Conservation (phyloP, 2,113 vertebrate genomes). For the Plecturocebus donacophilus region DNA sequence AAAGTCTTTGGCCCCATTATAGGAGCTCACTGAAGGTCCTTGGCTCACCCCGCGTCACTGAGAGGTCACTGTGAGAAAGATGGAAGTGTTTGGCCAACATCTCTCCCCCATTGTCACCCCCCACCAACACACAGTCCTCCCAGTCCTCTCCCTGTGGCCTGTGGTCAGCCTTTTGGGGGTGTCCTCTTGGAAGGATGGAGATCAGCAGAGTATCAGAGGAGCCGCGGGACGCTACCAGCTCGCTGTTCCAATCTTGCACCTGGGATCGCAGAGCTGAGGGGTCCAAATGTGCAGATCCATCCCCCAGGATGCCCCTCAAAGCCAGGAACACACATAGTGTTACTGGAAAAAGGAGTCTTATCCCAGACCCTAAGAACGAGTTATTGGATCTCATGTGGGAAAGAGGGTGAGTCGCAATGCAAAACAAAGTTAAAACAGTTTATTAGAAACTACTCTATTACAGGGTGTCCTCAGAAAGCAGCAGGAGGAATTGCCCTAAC, state of each 20-base stretch:
- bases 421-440: too few relatives aligned
- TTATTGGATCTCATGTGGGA: too few relatives aligned
- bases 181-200: not conserved
- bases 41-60: not conserved
- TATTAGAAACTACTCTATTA: too few relatives aligned
- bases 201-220: not conserved
- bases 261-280: not conserved
- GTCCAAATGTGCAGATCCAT: not conserved
- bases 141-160: not conserved
- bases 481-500: too few relatives aligned
- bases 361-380: too few relatives aligned
- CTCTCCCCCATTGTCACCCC: accelerated
- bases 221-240: not conserved
- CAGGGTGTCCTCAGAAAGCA: too few relatives aligned
- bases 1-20: not conserved
- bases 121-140: too few relatives aligned
- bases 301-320: not conserved
- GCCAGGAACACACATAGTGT: not conserved
- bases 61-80: not conserved
- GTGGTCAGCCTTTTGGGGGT: not conserved
- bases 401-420: too few relatives aligned
- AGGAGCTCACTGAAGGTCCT: not conserved
- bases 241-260: not conserved
- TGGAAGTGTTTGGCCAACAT: not conserved
- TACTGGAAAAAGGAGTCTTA: too few relatives aligned